phyloP scores from a whole-genome alignment of 1,140 invertebrate genomes.

The Hetaerina americana region DNA sequence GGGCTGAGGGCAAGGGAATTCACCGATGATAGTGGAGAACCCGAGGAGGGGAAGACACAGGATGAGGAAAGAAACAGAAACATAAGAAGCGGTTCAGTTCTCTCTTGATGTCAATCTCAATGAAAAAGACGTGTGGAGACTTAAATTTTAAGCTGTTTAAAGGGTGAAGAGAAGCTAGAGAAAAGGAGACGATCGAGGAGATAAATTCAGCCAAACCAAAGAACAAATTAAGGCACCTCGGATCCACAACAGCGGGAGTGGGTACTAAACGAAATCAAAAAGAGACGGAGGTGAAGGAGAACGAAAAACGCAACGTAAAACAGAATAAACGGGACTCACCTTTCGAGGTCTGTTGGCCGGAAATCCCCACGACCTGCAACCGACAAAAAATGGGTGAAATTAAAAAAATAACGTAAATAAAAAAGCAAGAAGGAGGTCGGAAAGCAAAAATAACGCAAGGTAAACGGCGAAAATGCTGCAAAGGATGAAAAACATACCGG shows the following conservation, averaged over 20 bases:
- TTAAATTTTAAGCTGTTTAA: no score
- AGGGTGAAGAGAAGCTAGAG: no score
- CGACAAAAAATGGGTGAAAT: constrained; percentile 16
- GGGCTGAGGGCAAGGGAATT: no score
- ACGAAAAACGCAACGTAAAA: constrained; percentile 4
- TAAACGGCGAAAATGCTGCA: neutral
- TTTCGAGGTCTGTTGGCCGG: constrained; percentile 39
- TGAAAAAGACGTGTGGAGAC: no score
- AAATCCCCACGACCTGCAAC: constrained; percentile 37
- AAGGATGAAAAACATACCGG: constrained; percentile 10
- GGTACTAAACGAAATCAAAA: neutral
- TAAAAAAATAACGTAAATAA: constrained; percentile 11
- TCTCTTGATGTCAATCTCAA: no score
- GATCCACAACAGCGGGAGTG: neutral
- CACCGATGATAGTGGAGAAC: no score
- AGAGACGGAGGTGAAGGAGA: constrained; percentile 14
- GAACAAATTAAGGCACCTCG: neutral
- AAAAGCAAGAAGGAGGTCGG: neutral
- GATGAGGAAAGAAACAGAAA: no score
- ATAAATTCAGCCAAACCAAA: no score
- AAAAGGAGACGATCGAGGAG: no score
- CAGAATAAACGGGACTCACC: constrained; percentile 27
- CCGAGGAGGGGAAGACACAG: no score
- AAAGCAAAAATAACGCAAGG: neutral
- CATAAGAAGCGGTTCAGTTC: no score